phyloP scores from a whole-genome alignment of 2,888 invertebrate genomes.

The Agriopis leucophaearia region DNA sequence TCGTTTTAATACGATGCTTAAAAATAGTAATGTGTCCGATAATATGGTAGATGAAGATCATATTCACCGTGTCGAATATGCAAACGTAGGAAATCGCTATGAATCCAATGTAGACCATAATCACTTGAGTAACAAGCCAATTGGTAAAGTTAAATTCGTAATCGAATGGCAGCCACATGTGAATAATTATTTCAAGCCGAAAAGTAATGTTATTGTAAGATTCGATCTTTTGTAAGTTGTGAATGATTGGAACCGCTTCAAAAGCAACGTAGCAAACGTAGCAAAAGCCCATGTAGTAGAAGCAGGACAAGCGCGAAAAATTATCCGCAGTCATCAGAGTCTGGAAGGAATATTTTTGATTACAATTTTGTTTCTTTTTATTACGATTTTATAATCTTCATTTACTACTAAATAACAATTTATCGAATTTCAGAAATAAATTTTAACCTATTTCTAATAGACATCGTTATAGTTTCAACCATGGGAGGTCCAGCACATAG shows the following conservation, averaged over 20 bases:
- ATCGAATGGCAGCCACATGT: constrained; percentile 59
- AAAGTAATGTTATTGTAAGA: constrained; percentile 51
- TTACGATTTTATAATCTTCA: too few species aligned
- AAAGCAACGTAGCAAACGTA: constrained; percentile 32
- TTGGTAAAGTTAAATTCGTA: constrained; percentile 54
- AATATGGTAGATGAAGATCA: constrained; percentile 56
- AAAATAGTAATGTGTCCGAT: constrained; percentile 59
- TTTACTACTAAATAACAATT: too few species aligned
- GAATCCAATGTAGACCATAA: constrained; percentile 45
- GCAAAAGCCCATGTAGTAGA: constrained; percentile 28
- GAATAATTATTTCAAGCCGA: constrained; percentile 55
- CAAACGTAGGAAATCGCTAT: constrained; percentile 39
- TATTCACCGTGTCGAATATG: constrained; percentile 53
- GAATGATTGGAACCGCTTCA: constrained; percentile 39
- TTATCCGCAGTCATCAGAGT: constrained; percentile 40
- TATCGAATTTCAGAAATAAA: too few species aligned
- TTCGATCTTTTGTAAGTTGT: constrained; percentile 45
- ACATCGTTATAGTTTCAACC: too few species aligned
- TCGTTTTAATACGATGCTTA: constrained; percentile 49
- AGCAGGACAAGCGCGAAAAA: constrained; percentile 30
- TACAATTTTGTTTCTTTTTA: too few species aligned
- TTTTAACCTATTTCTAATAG: too few species aligned
- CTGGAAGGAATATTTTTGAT: constrained; percentile 16
- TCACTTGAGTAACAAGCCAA: constrained; percentile 52
- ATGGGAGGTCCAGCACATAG: too few species aligned